phyloP scores from a whole-genome alignment of 2,797 vertebrate species.

The Carapus acus region DNA sequence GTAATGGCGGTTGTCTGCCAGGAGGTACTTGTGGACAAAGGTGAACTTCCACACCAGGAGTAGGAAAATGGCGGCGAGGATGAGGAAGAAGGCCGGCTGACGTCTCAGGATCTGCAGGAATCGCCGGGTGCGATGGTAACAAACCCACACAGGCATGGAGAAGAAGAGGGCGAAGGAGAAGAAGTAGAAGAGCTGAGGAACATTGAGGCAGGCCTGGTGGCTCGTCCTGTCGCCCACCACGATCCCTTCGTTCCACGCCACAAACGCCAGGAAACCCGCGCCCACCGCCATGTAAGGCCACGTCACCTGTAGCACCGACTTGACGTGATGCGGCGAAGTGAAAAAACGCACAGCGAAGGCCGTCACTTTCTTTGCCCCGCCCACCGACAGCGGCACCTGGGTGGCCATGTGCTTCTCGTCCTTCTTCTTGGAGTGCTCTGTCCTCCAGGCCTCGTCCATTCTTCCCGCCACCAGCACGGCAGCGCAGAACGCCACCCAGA shows the following conservation, averaged over 20 bases:
- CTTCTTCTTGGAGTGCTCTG: conserved; percentile 79
- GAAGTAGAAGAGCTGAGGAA: conserved; percentile 94
- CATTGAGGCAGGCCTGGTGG: conserved; percentile 88
- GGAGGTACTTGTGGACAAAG: conserved; percentile 85
- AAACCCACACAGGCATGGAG: conserved; percentile 79
- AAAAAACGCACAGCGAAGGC: conserved; percentile 75
- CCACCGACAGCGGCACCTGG: conserved; percentile 66
- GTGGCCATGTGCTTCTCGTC: conserved; percentile 73
- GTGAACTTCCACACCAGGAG: conserved; percentile 91
- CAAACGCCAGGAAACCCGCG: conserved; percentile 73
- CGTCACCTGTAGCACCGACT: conserved; percentile 63
- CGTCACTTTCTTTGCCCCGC: conserved; percentile 66
- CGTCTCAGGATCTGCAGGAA: conserved; percentile 77
- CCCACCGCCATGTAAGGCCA: conserved; percentile 83
- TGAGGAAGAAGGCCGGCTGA: conserved; percentile 71
- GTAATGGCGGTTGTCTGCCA: conserved; percentile 94
- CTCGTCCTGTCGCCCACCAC: conserved; percentile 88
- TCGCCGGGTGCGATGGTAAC: conserved; percentile 68
- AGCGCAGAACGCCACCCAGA: conserved; percentile 93
- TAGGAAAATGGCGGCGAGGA: conserved; percentile 58
- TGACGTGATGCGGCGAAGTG: conserved; percentile 62
- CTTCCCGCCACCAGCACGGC: conserved; percentile 79
- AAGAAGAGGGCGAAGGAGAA: conserved; percentile 83
- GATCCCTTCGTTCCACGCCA: conserved; percentile 83
- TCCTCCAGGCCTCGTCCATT: conserved; percentile 83